Percentiles rank a stretch among this genome's conserved stretches.
phyloP scores from a whole-genome alignment of 2,113 vertebrate species.

The Meriones unguiculatus region DNA sequence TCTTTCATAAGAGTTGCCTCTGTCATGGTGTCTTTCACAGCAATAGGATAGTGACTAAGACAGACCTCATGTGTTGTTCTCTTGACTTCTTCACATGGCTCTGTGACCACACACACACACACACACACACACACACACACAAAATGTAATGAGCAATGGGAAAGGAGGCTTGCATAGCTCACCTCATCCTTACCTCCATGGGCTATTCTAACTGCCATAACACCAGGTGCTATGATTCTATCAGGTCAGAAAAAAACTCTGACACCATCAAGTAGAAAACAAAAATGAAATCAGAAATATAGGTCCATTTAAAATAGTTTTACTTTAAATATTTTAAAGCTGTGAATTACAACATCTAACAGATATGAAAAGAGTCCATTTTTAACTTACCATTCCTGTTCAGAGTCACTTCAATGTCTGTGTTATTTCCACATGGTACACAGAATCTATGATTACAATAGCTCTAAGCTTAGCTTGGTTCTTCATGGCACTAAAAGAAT shows the following conservation, averaged over 20 bases:
- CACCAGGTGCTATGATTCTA: background rate
- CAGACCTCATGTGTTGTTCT: background rate
- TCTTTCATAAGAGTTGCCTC: background rate
- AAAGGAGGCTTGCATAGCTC: background rate
- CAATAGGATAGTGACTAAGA: background rate
- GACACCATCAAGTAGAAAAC: background rate
- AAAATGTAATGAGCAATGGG: background rate
- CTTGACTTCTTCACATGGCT: too few relatives aligned
- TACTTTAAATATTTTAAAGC: background rate
- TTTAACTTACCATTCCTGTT: background rate
- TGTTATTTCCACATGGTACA: background rate
- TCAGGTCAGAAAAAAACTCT: background rate
- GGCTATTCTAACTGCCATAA: background rate
- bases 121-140: background rate
- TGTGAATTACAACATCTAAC: background rate
- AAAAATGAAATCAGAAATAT: background rate
- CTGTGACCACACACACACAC: background rate
- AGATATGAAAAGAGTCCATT: background rate
- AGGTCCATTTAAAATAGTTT: conserved; percentile 3
- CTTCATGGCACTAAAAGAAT: background rate
- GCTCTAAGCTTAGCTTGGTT: background rate
- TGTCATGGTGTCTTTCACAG: too few relatives aligned
- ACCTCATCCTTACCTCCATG: background rate
- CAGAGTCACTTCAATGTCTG: background rate
- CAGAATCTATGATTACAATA: background rate